Conservation (phyloP, 2,888 invertebrate species). For the Heliconius hortense region DNA sequence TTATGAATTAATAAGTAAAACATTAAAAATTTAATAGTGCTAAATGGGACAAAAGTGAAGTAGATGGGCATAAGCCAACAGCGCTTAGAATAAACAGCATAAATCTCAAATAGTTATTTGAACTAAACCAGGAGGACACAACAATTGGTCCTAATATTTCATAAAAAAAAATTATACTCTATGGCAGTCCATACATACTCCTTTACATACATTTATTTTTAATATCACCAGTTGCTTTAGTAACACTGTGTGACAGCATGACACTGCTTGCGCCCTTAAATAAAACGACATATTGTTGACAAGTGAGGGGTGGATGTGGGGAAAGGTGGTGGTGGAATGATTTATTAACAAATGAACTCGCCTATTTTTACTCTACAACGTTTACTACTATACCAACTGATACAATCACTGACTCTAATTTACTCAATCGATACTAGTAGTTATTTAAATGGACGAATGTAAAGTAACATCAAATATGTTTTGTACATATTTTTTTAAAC, state of each 20-base stretch:
- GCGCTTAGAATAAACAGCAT: too few species aligned
- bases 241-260: conserved; percentile 42
- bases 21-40: background rate
- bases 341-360: conserved; percentile 70
- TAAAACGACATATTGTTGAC: conserved; percentile 71
- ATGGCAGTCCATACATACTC: background rate
- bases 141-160: background rate
- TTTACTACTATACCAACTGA: conserved; percentile 30
- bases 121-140: background rate
- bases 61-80: too few species aligned
- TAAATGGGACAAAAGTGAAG: background rate
- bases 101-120: background rate
- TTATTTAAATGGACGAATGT: conserved; percentile 9
- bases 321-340: conserved; percentile 54
- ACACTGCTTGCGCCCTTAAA: conserved; percentile 53
- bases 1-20: background rate
- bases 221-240: conserved; percentile 44
- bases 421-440: conserved; percentile 26
- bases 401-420: conserved; percentile 31
- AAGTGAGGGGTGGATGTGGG: conserved; percentile 50
- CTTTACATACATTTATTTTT: conserved; percentile 28
- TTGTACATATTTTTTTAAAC: background rate
- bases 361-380: conserved; percentile 48
- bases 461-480: background rate
- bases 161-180: background rate